Base-by-base conservation (phyloP, 1,140 invertebrate genomes). In the Heliconius himera region DNA sequence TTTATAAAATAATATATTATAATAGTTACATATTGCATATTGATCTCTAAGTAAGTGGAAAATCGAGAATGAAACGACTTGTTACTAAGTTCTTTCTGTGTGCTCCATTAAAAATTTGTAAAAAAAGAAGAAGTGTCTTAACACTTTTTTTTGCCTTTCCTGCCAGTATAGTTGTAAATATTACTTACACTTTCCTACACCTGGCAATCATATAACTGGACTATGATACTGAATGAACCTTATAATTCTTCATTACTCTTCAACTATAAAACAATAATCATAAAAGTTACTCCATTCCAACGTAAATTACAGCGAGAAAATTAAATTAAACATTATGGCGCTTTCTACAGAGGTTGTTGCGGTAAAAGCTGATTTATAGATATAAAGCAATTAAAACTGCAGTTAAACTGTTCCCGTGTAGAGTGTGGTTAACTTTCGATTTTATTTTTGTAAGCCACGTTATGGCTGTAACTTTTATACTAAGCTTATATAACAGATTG, bases 361-460 rank as follows among this genome's bases (percentile, higher is more conserved):
- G 38, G 38, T 66, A 70, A 70, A 76, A 29, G 33, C 51, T 74
- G 73, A 76, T 76, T 76, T 76, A 76, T 76, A 66, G 54, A 38
- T 41, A 76, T 76, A 66, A 41, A 18, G 54, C 54, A 66, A 66
- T 76, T 60, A 76, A 76, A 76, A 60, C 54, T 66, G 74, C 76
- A 60, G 51, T 80, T 66, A 78, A 80, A 82, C 60, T 26, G 60
- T 66, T 66, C 60, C 60, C 60, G 26, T 66, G 60, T 66, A 66
- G n/a, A 56, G 60, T 66, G 60, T 66, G 60, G 26, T 18, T 29
- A 66, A 66, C 60, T 66, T 66, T 66, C 26, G 60, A 26, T 66
- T 66, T 66, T 66, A 66, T 66, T 66, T 66, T 29, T 16, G 60
- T 66, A 66, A 66, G 60, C 26, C 60, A 66, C 26, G 9, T 66